Percentiles rank a stretch among this genome's conserved stretches.
These are phyloP conservation scores for Alosa alosa DNA, from an alignment of 2,113 vertebrate genomes.

Conservation along the genomic window DNA sequence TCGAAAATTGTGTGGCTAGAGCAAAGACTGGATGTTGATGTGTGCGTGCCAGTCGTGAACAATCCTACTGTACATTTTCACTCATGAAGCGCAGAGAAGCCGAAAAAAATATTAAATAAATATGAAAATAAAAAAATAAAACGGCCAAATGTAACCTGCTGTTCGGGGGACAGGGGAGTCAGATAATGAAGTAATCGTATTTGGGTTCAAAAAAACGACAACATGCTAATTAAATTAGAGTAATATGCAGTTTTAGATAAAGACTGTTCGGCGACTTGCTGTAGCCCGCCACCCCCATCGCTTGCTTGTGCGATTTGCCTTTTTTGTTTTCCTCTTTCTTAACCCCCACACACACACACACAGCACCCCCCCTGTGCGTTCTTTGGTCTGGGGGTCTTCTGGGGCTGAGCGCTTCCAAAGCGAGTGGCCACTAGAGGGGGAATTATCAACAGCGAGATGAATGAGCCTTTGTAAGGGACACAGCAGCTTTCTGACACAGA, in stretches of 20 bases:
- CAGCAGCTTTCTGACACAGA: constrained; percentile 33
- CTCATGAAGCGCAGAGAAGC: neutral
- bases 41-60: no score
- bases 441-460: constrained; percentile 48
- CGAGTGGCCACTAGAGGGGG: constrained; percentile 49
- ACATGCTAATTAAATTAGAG: constrained; percentile 54
- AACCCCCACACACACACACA: neutral
- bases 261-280: constrained; percentile 34
- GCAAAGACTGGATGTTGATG: neutral
- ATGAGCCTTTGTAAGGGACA: constrained; percentile 49
- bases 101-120: constrained; percentile 8
- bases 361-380: neutral
- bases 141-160: constrained; percentile 30
- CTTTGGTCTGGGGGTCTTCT: constrained; percentile 32
- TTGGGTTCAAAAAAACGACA: constrained; percentile 50
- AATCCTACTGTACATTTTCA: constrained; percentile 8
- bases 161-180: constrained; percentile 25
- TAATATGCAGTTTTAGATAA: constrained; percentile 53
- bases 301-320: constrained; percentile 30
- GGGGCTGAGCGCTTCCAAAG: constrained; percentile 39
- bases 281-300: neutral
- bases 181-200: constrained; percentile 51
- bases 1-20: neutral
- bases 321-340: constrained; percentile 32
- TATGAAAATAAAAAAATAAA: constrained; percentile 23